Base-by-base conservation (phyloP, 1,140 invertebrate genomes). In the Coptotermes formosanus region DNA sequence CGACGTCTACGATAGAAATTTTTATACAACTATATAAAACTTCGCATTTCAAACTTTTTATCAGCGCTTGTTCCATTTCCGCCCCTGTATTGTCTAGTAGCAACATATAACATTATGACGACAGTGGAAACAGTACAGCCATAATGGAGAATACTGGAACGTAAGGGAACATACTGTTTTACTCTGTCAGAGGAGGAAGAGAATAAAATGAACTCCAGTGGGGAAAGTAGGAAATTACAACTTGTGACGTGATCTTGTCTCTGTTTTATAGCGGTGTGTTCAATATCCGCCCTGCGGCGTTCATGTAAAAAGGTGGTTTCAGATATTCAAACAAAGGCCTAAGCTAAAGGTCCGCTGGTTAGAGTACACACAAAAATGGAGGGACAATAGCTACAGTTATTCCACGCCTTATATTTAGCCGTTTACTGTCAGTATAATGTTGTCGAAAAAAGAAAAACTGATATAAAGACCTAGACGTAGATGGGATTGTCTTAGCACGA, bases 31-130 rank as follows among this genome's bases (percentile, higher is more conserved):
- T 30, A 8, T 75, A n/a, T 75, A 75, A 75, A 75, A 75, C 64
- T 75, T 75, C 64, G n/a, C 64, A 75, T 75, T 75, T 75, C 64
- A 75, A 75, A 75, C 64, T 75, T 38, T n/a, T 75, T 75, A 75
- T 75, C 64, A 75, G 64, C 64, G 64, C 9, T n/a, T 9, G 25
- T 75, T 30, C 64, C 64, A 75, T 75, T 75, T 75, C 64, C 64
- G 64, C 64, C 9, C 64, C 25, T 11, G n/a, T 14, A n/a, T 75
- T 25, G 25, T 75, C 25, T 30, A 30, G 64, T 12, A 75, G n/a
- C 25, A 3, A 30, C n/a, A 75, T 30, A 7, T 25, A 75, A 30
- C 16, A 8, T 55, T 55, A 55, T 55, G 52, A 55, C 64, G 64
- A 0, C 11, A 30, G 64, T 75, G 25, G n/a, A 75, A 30, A 75